Evolutionary conservation across 2,888 invertebrate genomes (phyloP).

Genomic region (Anagyrus pseudococci): DNA sequence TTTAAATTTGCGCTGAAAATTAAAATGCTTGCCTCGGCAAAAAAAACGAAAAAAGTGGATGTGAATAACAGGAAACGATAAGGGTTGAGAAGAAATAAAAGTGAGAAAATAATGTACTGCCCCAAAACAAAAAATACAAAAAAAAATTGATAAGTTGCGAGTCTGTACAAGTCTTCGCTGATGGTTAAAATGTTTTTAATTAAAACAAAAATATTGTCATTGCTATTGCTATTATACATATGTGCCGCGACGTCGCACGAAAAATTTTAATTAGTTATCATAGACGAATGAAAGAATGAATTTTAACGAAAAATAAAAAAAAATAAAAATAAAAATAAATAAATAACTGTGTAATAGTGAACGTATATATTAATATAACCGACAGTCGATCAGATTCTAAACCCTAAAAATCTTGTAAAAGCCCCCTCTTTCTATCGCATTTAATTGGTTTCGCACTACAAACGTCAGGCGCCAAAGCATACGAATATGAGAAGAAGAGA

Average conservation of each 20-base stretch:
- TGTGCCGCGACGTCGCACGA: constrained; percentile 4
- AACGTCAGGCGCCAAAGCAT: constrained; percentile 28
- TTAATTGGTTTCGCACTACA: constrained; percentile 33
- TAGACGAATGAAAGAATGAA: too few species aligned
- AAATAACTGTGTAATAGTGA: constrained; percentile 18
- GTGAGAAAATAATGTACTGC: constrained; percentile 38
- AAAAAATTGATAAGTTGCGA: constrained; percentile 30
- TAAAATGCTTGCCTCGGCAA: too few species aligned
- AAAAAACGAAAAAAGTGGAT: too few species aligned
- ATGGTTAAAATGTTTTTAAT: constrained; percentile 26
- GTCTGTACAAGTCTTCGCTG: constrained; percentile 23
- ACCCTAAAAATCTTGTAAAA: constrained; percentile 1
- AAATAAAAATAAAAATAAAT: constrained; percentile 7
- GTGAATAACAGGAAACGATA: background rate
- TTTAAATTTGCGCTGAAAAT: background rate
- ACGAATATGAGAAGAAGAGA: constrained; percentile 11
- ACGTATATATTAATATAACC: constrained; percentile 1
- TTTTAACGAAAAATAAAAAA: constrained; percentile 15
- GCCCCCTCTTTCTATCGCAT: constrained; percentile 16
- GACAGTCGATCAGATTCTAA: constrained; percentile 13
- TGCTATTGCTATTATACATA: constrained; percentile 9
- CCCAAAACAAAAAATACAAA: constrained; percentile 24
- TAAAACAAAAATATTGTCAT: constrained; percentile 8
- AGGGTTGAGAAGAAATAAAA: constrained; percentile 8
- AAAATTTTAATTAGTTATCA: constrained; percentile 1